Conservation (phyloP, 2,113 vertebrate genomes). For the Sebastes fasciatus region DNA sequence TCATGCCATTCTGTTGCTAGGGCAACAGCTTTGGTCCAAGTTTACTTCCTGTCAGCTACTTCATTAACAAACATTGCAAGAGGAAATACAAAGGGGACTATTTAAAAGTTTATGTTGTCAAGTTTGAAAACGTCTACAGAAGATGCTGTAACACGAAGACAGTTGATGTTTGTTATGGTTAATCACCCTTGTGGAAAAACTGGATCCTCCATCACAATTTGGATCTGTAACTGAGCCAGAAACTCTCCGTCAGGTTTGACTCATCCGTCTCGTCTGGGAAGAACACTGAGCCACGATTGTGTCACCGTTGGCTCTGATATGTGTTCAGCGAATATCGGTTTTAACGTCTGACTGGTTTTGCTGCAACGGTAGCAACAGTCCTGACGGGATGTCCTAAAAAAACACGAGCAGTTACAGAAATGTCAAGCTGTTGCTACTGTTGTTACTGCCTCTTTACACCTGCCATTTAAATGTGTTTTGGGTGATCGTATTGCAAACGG, state of each 20-base stretch:
- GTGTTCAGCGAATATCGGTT: background rate
- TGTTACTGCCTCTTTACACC: too few species aligned
- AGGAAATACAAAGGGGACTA: too few species aligned
- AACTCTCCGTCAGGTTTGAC: background rate
- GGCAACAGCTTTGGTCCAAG: too few species aligned
- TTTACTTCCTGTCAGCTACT: too few species aligned
- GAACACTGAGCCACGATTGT: background rate
- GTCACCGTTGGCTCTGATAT: background rate
- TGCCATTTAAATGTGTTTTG: too few species aligned
- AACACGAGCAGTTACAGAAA: background rate
- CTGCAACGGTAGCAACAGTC: background rate
- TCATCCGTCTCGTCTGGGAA: background rate
- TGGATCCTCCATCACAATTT: background rate
- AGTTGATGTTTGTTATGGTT: background rate
- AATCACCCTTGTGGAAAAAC: background rate
- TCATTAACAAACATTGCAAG: too few species aligned
- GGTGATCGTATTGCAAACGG: too few species aligned
- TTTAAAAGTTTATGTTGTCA: too few species aligned
- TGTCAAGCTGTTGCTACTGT: background rate
- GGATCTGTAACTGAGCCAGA: background rate
- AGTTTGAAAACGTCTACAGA: too few species aligned
- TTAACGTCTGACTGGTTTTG: slow-evolving; percentile 7
- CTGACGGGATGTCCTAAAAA: background rate
- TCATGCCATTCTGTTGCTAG: too few species aligned
- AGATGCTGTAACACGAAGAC: background rate